Percentiles rank a stretch among this genome's conserved stretches.
phyloP scores from a whole-genome alignment of 2,113 vertebrate genomes.

The Harpagus bidentatus region DNA sequence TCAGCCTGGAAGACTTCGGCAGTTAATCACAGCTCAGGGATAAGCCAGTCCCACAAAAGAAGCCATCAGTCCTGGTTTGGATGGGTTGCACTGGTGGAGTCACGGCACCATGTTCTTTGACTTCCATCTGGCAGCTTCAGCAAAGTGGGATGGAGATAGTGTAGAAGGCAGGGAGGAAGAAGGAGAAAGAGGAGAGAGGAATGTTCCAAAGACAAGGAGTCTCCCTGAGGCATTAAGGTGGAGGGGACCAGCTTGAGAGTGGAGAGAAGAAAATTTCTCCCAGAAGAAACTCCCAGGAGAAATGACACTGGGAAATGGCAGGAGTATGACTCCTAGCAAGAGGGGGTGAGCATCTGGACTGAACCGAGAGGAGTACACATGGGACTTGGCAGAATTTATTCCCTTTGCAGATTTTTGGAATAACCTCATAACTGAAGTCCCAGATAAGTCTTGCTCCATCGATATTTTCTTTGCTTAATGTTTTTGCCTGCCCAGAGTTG shows the following conservation, averaged over 20 bases:
- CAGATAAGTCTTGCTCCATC: background rate
- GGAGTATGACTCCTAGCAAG: background rate
- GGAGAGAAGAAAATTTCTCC: background rate
- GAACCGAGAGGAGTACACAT: background rate
- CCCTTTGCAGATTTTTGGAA: background rate
- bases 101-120: background rate
- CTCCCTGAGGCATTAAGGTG: fast-evolving
- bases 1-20: background rate
- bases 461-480: background rate
- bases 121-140: background rate
- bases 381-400: background rate
- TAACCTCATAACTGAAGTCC: background rate
- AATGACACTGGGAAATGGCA: background rate
- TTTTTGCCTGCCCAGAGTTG: background rate
- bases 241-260: background rate
- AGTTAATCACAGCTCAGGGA: background rate
- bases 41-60: background rate
- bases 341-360: background rate
- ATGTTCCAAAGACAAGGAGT: background rate
- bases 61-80: background rate
- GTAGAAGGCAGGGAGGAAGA: background rate
- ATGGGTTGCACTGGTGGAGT: background rate
- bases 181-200: background rate
- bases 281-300: background rate
- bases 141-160: background rate